These are phyloP conservation scores for Aphidoletes aphidimyza DNA, from an alignment of 2,888 invertebrate species.

Conservation along the genomic window DNA sequence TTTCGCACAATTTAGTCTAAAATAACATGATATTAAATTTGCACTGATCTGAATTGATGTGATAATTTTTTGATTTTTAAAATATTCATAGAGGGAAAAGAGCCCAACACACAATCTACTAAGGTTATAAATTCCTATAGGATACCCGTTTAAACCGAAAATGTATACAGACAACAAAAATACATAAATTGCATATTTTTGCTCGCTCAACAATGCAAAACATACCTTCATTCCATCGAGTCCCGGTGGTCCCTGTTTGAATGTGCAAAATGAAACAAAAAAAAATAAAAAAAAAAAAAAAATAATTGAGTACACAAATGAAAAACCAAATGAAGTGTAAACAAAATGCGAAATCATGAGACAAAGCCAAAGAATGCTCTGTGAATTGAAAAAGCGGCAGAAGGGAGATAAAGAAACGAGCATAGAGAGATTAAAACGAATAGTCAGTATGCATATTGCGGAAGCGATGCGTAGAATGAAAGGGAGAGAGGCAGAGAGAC, in stretches of 20 bases:
- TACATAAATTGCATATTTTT: not conserved
- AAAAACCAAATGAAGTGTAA: not conserved
- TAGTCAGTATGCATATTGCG: too few species aligned
- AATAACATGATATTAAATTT: too few species aligned
- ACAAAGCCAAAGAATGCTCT: not conserved
- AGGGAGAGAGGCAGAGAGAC: not conserved
- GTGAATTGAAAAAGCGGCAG: too few species aligned
- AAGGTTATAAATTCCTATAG: too few species aligned
- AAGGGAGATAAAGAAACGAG: not conserved
- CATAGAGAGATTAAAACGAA: not conserved
- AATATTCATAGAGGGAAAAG: too few species aligned
- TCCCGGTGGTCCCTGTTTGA: slow-evolving; percentile 84
- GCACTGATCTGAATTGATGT: too few species aligned
- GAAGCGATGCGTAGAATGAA: not conserved
- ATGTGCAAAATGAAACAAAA: slow-evolving; percentile 64
- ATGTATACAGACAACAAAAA: too few species aligned
- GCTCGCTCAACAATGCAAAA: not conserved
- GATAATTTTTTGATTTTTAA: too few species aligned
- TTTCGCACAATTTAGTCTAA: too few species aligned
- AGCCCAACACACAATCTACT: too few species aligned
- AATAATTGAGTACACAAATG: slow-evolving; percentile 47
- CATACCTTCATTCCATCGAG: slow-evolving; percentile 96
- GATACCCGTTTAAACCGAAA: too few species aligned
- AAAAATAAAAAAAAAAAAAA: slow-evolving; percentile 64
- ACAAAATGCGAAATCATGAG: slow-evolving; percentile 1